phyloP scores from a whole-genome alignment of 2,888 invertebrate species.

The Saturnia pavonia region DNA sequence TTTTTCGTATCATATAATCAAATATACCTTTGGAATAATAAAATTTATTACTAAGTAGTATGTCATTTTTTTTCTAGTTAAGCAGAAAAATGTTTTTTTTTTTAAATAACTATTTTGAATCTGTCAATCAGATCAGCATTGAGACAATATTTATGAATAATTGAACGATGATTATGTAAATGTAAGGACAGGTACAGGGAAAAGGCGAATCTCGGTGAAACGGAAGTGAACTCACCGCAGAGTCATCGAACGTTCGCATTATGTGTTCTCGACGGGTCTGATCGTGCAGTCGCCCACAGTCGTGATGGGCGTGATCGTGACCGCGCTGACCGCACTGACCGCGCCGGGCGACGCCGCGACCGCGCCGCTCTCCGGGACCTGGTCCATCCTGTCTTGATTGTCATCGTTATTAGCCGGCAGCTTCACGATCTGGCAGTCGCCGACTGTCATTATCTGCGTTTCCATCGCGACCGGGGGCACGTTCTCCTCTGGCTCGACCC shows the following conservation, averaged over 20 bases:
- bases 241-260: conserved; percentile 38
- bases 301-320: conserved; percentile 74
- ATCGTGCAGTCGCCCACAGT: conserved; percentile 78
- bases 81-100: not conserved
- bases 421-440: conserved; percentile 78
- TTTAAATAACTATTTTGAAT: not conserved
- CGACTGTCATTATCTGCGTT: conserved; percentile 77
- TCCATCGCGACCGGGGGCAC: conserved; percentile 62
- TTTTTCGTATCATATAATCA: not conserved
- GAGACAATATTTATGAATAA: too few species aligned
- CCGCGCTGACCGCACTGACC: conserved; percentile 70
- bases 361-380: conserved; percentile 41
- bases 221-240: conserved; percentile 14
- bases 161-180: not conserved
- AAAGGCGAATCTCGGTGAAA: conserved; percentile 19
- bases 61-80: not conserved
- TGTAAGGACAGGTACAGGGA: conserved; percentile 4
- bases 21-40: not conserved
- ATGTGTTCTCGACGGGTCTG: conserved; percentile 72
- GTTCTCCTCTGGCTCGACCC: conserved; percentile 63
- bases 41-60: not conserved
- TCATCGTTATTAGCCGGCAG: conserved; percentile 63
- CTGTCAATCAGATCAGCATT: too few species aligned
- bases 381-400: conserved; percentile 55
- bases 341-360: conserved; percentile 59